Evolutionary conservation across 2,797 vertebrate genomes (phyloP).

Genomic region (Hippocampus kuda): DNA sequence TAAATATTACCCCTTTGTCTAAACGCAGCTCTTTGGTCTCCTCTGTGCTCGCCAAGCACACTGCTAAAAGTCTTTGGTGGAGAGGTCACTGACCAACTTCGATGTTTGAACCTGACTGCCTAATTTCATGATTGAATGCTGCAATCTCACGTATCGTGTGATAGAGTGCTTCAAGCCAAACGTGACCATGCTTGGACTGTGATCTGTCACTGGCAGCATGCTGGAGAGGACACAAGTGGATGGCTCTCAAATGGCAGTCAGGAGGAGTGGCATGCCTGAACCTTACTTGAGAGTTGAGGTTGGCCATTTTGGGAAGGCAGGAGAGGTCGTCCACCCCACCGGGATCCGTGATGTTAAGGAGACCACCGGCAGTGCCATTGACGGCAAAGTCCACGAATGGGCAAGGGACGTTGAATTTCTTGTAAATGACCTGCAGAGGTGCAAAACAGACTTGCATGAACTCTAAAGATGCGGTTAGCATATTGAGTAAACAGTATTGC

Average conservation of each 20-base stretch:
- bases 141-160: conserved; percentile 11
- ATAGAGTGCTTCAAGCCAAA: conserved; percentile 36
- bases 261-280: conserved; percentile 23
- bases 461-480: conserved; percentile 13
- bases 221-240: conserved; percentile 34
- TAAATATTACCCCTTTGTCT: no score
- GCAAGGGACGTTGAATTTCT: conserved; percentile 88
- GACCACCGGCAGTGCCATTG: conserved; percentile 39
- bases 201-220: conserved; percentile 42
- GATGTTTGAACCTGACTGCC: neutral
- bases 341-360: conserved; percentile 61
- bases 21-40: no score
- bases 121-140: conserved; percentile 18
- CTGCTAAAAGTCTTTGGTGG: no score
- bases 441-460: conserved; percentile 9
- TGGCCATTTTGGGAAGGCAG: conserved; percentile 81
- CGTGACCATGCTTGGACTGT: conserved; percentile 43
- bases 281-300: conserved; percentile 85
- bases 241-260: conserved; percentile 26
- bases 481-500: conserved; percentile 4
- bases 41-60: no score
- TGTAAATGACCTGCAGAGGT: conserved; percentile 86
- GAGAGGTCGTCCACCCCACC: conserved; percentile 47
- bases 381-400: conserved; percentile 62
- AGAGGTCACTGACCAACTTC: neutral